Percentiles rank a stretch among this genome's conserved stretches.
Conservation (phyloP, 1,140 invertebrate species). For the Meloidogyne floridensis region DNA sequence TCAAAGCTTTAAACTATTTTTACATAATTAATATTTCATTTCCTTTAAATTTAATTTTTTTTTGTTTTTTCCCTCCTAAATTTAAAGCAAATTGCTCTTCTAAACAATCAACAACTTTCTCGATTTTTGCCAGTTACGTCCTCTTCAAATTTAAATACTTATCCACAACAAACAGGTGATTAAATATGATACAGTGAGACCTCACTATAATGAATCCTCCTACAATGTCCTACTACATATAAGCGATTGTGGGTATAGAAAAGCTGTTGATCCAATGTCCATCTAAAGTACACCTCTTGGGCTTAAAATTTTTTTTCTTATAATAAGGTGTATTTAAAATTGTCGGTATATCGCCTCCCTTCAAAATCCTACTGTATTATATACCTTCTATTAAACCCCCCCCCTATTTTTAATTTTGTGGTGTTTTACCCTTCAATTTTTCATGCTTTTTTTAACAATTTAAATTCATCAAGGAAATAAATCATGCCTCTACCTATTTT, state of each 20-base stretch:
- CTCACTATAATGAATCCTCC: too few relatives aligned
- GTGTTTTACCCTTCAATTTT: background rate
- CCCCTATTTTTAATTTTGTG: background rate
- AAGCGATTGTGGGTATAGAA: too few relatives aligned
- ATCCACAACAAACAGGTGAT: constrained; percentile 2
- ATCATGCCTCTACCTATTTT: background rate
- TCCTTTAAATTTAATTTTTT: background rate
- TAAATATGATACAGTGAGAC: too few relatives aligned
- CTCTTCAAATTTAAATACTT: background rate
- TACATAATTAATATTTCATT: background rate
- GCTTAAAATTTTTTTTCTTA: too few relatives aligned
- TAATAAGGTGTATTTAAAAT: too few relatives aligned
- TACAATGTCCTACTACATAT: too few relatives aligned
- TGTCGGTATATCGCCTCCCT: too few relatives aligned
- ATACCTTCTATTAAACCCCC: too few relatives aligned
- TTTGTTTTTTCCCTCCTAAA: background rate
- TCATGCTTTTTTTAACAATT: background rate
- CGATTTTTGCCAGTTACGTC: background rate
- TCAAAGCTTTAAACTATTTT: background rate
- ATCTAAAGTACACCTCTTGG: too few relatives aligned
- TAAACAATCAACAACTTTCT: background rate
- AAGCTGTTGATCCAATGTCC: too few relatives aligned
- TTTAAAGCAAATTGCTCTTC: constrained; percentile 3
- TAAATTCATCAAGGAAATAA: background rate
- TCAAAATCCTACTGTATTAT: too few relatives aligned